Evolutionary conservation across 2,888 invertebrate genomes (phyloP), one percentile per base, ranked within the genome.

Genomic region (Sarcophaga subvicina): DNA sequence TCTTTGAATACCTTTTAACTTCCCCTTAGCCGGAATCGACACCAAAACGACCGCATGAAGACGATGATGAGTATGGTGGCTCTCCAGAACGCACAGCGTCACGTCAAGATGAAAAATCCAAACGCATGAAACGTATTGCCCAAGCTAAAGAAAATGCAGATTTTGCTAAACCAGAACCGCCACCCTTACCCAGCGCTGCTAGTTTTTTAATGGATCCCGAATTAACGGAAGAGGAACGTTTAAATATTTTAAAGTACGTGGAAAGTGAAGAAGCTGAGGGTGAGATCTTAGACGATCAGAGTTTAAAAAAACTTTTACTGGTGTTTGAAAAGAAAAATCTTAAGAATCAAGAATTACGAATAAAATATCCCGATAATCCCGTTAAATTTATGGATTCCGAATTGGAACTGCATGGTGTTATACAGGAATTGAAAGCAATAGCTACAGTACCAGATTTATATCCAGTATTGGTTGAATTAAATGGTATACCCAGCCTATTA

Each of bases 361-460:
- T 99, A 17, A 99, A 99, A 94, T 99, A 98, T 93, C 98, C 99
- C 0, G 99, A 99, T 92, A 96, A 97, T 90, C 98, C 99, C 10
- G 98, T 99, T 92, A 99, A 99, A 95, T 99, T 99, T 93, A 99
- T 99, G 96, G 97, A 99, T 90, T 99, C 99, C 84, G 99, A 99
- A 94, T 95, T 99, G 62, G 98, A 99, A 93, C 94, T 99, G 84
- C 97, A 98, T 93, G 97, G 97, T 90, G 96, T 96, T 6, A 95
- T 99, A 88, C 97, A 98, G 94, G 98, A 95, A 49, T 95, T 99
- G 92, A 98, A 99, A 94, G 97, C 96, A 4, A 95, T 99, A 54
- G 98, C 99, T 1, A 99, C 99, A 6, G 98, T 98, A 60, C 99
- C 99, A 0, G 98, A 99, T 92, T 95, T 98, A 84, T 99, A 99